Conservation (phyloP, 2,888 invertebrate genomes). For the Lepeophtheirus nordmannii region DNA sequence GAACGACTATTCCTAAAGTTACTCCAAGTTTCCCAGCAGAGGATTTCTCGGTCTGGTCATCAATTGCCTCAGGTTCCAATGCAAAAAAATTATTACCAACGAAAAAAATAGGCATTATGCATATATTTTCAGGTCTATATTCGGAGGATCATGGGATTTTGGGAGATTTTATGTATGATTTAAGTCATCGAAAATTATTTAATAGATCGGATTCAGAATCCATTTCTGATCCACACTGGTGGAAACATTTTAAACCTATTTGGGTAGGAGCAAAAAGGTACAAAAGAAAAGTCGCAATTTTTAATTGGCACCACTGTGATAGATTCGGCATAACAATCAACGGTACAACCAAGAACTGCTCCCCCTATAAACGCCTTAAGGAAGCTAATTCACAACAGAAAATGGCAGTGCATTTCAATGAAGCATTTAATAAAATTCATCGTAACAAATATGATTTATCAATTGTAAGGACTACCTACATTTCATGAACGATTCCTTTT, state of each 20-base stretch:
- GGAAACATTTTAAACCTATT: constrained; percentile 5
- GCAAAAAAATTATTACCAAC: no score
- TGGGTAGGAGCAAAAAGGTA: constrained; percentile 8
- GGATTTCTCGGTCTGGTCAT: constrained; percentile 17
- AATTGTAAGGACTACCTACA: neutral
- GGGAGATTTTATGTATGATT: constrained; percentile 18
- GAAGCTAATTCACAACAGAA: neutral
- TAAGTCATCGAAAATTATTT: neutral
- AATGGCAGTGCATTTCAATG: constrained; percentile 4
- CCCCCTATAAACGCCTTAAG: neutral
- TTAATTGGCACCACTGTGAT: constrained; percentile 23
- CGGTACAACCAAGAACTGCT: neutral
- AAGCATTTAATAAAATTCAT: constrained; percentile 9
- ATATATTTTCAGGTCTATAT: constrained; percentile 8
- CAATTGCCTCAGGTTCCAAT: constrained; percentile 12
- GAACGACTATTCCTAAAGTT: constrained; percentile 5
- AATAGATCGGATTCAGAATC: neutral
- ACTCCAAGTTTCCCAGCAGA: constrained; percentile 18
- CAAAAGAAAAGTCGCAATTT: constrained; percentile 9
- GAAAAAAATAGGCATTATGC: neutral
- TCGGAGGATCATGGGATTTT: constrained; percentile 7
- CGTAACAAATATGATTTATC: neutral
- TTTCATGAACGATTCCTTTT: neutral
- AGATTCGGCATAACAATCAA: neutral
- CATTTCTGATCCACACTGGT: constrained; percentile 1